These are phyloP conservation scores for Callocephalon fimbriatum DNA, from an alignment of 2,113 vertebrate genomes.

Conservation along the genomic window DNA sequence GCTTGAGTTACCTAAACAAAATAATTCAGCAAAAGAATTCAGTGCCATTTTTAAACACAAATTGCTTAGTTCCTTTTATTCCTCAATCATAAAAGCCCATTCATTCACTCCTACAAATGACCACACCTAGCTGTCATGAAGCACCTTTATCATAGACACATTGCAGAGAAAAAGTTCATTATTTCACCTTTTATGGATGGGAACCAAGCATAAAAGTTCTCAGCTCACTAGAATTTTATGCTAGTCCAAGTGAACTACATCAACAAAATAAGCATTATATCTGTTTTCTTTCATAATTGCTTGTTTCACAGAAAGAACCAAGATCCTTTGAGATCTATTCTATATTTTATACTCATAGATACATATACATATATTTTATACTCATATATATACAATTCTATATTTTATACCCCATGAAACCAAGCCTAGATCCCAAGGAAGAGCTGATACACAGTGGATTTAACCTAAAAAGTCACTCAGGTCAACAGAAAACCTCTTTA, in stretches of 20 bases:
- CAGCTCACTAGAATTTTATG: not conserved
- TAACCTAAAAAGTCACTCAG: not conserved
- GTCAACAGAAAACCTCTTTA: not conserved
- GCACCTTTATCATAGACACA: not conserved
- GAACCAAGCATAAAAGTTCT: not conserved
- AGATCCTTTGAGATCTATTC: not conserved
- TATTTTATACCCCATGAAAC: not conserved
- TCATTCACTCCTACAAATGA: not conserved
- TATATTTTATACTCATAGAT: not conserved
- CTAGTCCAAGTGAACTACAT: not conserved
- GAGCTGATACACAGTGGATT: not conserved
- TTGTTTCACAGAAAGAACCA: not conserved
- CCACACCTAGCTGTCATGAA: accelerated
- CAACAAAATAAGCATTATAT: not conserved
- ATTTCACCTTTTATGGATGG: not conserved
- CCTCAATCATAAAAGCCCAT: not conserved
- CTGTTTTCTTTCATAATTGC: not conserved
- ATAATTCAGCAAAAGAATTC: not conserved
- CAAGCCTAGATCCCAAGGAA: not conserved
- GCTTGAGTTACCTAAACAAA: constrained; percentile 86
- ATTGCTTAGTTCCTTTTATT: not conserved
- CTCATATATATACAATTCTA: not conserved
- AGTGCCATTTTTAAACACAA: not conserved
- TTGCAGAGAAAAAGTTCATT: not conserved
- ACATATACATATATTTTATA: not conserved